Conservation (phyloP, 92 coral and sea anemone genomes). For the Epizoanthus fatuus region DNA sequence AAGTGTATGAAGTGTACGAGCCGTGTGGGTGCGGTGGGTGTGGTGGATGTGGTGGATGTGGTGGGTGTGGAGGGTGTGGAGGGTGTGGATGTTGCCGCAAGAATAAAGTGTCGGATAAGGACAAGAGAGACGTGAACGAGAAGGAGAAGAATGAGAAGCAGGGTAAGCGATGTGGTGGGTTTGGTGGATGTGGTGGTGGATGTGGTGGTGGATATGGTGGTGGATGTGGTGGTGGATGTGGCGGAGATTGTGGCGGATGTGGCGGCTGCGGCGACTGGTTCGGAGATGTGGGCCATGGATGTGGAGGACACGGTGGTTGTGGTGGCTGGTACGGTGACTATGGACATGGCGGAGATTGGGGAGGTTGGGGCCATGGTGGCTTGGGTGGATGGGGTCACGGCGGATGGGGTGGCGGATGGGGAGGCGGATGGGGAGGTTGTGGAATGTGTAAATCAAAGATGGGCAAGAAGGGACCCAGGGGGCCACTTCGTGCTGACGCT, state of each 20-base stretch:
- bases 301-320: slow-evolving; percentile 37
- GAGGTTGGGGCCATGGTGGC: slow-evolving; percentile 58
- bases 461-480: slow-evolving; percentile 45
- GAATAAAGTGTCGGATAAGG: slow-evolving; percentile 41
- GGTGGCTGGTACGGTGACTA: slow-evolving; percentile 49
- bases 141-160: slow-evolving; percentile 10
- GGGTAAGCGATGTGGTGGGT: slow-evolving; percentile 32
- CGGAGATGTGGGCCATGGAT: slow-evolving; percentile 28
- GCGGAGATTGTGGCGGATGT: slow-evolving; percentile 5
- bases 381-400: slow-evolving; percentile 48
- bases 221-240: background rate
- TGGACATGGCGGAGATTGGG: slow-evolving; percentile 61
- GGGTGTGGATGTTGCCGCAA: slow-evolving; percentile 65
- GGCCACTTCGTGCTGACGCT: background rate
- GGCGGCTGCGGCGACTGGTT: slow-evolving; percentile 37
- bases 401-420: slow-evolving; percentile 64
- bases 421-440: slow-evolving; percentile 58
- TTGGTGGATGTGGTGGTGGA: slow-evolving; percentile 11
- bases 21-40: slow-evolving; percentile 48
- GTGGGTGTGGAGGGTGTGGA: slow-evolving; percentile 57
- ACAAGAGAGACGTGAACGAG: slow-evolving; percentile 25
- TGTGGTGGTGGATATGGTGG: background rate
- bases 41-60: slow-evolving; percentile 61
- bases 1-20: no score
- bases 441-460: slow-evolving; percentile 77